Conservation (phyloP, 2,113 vertebrate genomes). For the Catharus bicknelli region DNA sequence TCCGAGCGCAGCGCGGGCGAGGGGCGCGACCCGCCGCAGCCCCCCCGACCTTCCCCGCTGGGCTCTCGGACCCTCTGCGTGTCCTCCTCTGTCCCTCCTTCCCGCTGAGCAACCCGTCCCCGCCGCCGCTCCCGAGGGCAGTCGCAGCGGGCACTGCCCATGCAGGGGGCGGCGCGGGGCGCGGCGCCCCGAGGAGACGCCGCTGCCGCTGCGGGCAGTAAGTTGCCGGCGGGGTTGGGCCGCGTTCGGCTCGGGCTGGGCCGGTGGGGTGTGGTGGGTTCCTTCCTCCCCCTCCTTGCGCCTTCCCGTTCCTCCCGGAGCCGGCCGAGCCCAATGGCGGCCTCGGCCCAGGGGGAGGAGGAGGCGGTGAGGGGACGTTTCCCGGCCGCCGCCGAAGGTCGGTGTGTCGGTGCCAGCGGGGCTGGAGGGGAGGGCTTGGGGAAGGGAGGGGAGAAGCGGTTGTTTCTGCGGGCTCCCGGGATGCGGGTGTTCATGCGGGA, state of each 20-base stretch:
- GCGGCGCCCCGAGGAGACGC: constrained; percentile 28
- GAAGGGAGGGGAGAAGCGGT: not conserved
- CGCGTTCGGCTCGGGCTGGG: not conserved
- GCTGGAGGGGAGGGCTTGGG: not conserved
- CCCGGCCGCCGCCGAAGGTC: not conserved
- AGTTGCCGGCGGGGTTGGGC: not conserved
- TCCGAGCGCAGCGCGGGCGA: not conserved
- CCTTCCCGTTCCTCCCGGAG: not conserved
- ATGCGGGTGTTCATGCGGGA: not conserved
- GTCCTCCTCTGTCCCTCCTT: not conserved
- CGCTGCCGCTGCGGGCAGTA: constrained; percentile 18
- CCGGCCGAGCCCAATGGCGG: constrained; percentile 42
- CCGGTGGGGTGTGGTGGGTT: constrained; percentile 3
- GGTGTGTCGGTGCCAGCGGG: not conserved
- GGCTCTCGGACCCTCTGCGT: not conserved
- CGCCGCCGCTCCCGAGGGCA: not conserved
- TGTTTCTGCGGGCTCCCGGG: not conserved
- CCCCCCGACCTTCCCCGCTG: not conserved
- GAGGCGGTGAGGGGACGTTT: not conserved
- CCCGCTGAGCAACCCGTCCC: not conserved
- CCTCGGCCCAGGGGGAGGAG: not conserved
- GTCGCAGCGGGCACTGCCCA: constrained; percentile 21
- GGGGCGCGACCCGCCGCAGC: not conserved
- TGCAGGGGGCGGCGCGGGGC: constrained; percentile 16
- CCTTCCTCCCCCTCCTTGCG: not conserved